phyloP scores from a whole-genome alignment of 92 coral and sea anemone genomes.

The Epizoanthus rinbou region DNA sequence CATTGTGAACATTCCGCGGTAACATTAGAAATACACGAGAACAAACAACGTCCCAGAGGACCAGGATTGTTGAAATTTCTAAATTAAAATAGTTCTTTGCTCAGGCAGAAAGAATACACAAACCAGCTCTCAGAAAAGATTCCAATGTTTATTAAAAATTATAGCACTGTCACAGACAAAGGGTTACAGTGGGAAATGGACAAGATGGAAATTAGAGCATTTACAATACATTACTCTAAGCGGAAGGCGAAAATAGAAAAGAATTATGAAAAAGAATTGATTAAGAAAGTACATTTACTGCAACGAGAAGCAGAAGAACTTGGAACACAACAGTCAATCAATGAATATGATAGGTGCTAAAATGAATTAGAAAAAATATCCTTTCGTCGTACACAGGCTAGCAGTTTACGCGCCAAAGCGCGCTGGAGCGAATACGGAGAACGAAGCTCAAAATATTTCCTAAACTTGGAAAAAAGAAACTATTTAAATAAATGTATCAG shows the following conservation, averaged over 20 bases:
- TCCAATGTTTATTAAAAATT: background rate
- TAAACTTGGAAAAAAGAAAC: background rate
- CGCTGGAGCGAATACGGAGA: too few species aligned
- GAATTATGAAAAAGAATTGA: background rate
- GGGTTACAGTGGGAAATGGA: constrained; percentile 28
- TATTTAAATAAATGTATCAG: constrained; percentile 8
- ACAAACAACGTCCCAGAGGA: background rate
- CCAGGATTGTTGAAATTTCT: constrained; percentile 14
- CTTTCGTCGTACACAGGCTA: too few species aligned
- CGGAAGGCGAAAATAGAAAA: background rate
- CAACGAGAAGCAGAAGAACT: background rate
- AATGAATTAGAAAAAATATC: too few species aligned
- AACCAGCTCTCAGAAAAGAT: background rate
- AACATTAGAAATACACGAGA: background rate
- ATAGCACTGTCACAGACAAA: constrained; percentile 1
- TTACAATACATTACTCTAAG: constrained; percentile 4
- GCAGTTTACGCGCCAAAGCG: too few species aligned
- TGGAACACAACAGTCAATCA: background rate
- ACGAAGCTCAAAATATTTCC: background rate
- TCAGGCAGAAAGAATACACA: background rate
- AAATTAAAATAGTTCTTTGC: background rate
- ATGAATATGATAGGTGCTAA: background rate
- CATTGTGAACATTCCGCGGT: constrained; percentile 27
- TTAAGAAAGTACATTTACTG: background rate
- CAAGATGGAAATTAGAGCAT: constrained; percentile 32